These are phyloP conservation scores for Tetramorium simillimum DNA, from an alignment of 1,140 invertebrate genomes.

Conservation along the genomic window DNA sequence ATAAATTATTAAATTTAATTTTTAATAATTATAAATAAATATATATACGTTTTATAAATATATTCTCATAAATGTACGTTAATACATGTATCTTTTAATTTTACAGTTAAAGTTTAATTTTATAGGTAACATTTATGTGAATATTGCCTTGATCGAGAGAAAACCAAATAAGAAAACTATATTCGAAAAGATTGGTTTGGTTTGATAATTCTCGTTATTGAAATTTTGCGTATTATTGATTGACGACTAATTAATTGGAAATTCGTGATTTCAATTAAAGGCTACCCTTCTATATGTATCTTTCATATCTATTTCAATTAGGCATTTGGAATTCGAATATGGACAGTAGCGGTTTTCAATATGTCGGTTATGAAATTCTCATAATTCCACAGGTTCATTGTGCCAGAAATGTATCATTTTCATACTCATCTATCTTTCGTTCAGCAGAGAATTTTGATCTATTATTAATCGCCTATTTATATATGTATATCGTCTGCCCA, in stretches of 20 bases:
- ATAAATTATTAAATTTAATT: slow-evolving; percentile 2
- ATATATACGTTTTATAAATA: not conserved
- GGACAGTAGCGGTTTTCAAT: slow-evolving; percentile 29
- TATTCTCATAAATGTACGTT: not conserved
- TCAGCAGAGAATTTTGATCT: not conserved
- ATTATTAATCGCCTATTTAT: slow-evolving; percentile 1
- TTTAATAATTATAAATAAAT: not conserved
- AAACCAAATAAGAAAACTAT: not conserved
- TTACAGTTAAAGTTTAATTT: not conserved
- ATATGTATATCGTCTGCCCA: not conserved
- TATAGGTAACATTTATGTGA: not conserved
- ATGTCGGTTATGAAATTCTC: slow-evolving; percentile 50
- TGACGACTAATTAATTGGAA: slow-evolving; percentile 68
- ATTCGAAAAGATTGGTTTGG: not conserved
- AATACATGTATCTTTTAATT: not conserved
- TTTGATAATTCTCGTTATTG: slow-evolving; percentile 32
- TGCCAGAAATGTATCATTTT: slow-evolving; percentile 37
- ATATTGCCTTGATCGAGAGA: not conserved
- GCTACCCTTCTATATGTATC: slow-evolving; percentile 14
- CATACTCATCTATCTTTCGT: not conserved
- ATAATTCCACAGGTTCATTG: slow-evolving; percentile 29
- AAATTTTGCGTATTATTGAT: slow-evolving; percentile 54
- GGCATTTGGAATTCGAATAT: slow-evolving; percentile 27
- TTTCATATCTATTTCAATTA: slow-evolving; percentile 51
- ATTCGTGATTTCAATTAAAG: slow-evolving; percentile 46